Evolutionary conservation across 2,888 invertebrate species (phyloP).

Genomic region (Diaprepes abbreviatus): DNA sequence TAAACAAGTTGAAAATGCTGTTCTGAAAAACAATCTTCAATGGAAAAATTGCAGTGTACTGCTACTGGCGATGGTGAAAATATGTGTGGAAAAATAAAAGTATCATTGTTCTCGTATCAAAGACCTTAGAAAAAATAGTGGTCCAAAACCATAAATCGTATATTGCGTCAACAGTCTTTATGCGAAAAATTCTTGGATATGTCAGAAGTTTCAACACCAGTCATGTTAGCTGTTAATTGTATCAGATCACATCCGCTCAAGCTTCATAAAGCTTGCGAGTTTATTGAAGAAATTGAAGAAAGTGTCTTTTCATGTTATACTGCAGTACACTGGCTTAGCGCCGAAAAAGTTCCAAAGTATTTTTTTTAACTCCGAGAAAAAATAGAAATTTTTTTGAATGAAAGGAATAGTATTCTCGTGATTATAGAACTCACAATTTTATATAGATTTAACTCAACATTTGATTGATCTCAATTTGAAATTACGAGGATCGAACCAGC

Average conservation of each 20-base stretch:
- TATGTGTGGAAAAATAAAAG: conserved; percentile 56
- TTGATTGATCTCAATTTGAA: no score
- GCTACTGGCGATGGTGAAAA: conserved; percentile 56
- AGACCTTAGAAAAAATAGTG: conserved; percentile 57
- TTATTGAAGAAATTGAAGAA: conserved; percentile 53
- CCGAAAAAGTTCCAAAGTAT: background rate
- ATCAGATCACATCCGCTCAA: conserved; percentile 54
- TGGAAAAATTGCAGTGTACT: conserved; percentile 54
- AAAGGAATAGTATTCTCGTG: no score
- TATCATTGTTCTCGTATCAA: conserved; percentile 56
- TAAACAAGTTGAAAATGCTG: conserved; percentile 26
- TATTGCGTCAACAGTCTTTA: no score
- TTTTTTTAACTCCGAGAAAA: conserved; percentile 13
- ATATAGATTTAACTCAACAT: no score
- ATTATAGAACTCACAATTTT: no score
- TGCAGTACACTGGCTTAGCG: conserved; percentile 4
- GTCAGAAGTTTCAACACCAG: no score
- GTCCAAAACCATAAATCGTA: no score
- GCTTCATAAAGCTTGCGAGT: conserved; percentile 53
- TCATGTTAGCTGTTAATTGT: no score
- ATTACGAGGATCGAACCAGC: no score
- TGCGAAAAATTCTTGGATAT: no score
- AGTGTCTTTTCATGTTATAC: conserved; percentile 33
- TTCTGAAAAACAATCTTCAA: background rate
- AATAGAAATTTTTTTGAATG: conserved; percentile 21